Evolutionary conservation across 2,113 vertebrate genomes (phyloP), one percentile per base, ranked within the genome.

Genomic region (Athene noctua): DNA sequence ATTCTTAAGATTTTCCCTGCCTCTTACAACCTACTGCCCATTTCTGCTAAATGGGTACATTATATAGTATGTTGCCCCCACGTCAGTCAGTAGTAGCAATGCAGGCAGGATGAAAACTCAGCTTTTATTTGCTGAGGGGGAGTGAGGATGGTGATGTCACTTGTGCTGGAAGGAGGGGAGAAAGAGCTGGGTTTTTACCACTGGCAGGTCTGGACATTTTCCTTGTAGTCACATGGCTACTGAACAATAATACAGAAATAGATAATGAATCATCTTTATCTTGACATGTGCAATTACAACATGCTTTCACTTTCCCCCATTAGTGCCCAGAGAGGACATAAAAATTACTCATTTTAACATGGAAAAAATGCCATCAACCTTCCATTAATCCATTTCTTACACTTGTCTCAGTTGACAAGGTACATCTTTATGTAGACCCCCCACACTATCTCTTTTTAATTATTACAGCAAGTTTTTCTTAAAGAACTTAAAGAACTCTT

Each of bases 31-130:
- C 57, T 54, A 36, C 6, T 32, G 34, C 52, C 26, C 9, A 6
- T 68, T 84, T 89, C 62, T 82, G 27, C 34, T 49, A 18, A 62
- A 67, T 5, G 14, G 27, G 46, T 44, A 34, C 9, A 7, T 8
- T 20, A 49, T 20, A 49, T 0, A 80, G 51, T 20, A 78, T 4
- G 1, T 13, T 42, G 42, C 7, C 18, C 16, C 19, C 57, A 13
- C 1, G 9, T 25, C 62, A 90, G 42, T 6, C 66, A 79, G 44
- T 4, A 72, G 32, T 0, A 74, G n/a, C 52, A 88, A 40, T 1
- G 23, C 46, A 67, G 40, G 40, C 46, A 79, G 70, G 25, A 59
- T 25, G 10, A 58, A 74, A 66, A 49, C 23, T 38, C 36, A 74
- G 44, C 42, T 22, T 36, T 80, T 47, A 19, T 57, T 20, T 27